Percentiles rank a stretch among this genome's conserved stretches.
phyloP scores from a whole-genome alignment of 2,797 vertebrate genomes.

The Thunnus albacares region DNA sequence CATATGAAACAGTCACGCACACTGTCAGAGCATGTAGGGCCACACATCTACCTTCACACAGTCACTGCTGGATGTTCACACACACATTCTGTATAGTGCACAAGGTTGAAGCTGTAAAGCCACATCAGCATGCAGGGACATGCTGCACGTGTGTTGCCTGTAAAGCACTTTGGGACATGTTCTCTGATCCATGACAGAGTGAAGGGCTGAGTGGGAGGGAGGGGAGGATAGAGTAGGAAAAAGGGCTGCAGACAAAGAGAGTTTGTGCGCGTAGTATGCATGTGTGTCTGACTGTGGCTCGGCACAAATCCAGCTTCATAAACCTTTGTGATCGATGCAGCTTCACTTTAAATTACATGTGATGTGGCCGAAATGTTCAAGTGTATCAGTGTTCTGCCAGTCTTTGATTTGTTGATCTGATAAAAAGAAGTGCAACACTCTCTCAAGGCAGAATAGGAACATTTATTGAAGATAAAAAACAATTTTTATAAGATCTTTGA shows the following conservation, averaged over 20 bases:
- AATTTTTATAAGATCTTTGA: not conserved
- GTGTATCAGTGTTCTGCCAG: not conserved
- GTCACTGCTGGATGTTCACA: constrained; percentile 5
- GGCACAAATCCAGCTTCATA: constrained; percentile 34
- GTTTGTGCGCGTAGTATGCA: constrained; percentile 28
- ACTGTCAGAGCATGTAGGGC: constrained; percentile 29
- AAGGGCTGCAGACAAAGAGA: constrained; percentile 57
- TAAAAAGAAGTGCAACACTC: not conserved
- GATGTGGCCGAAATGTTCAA: constrained; percentile 42
- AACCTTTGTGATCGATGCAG: constrained; percentile 44
- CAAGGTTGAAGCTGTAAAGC: constrained; percentile 68
- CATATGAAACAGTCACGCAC: constrained; percentile 42
- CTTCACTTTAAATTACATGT: constrained; percentile 47
- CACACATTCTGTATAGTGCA: constrained; percentile 39
- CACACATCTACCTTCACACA: constrained; percentile 35
- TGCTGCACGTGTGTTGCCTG: constrained; percentile 76
- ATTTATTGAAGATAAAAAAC: not conserved
- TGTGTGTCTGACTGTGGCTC: constrained; percentile 17
- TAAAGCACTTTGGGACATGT: constrained; percentile 78
- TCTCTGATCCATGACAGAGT: constrained; percentile 82
- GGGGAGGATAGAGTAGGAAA: constrained; percentile 19
- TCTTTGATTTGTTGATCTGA: constrained; percentile 16
- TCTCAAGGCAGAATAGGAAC: not conserved
- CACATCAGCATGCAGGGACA: constrained; percentile 73
- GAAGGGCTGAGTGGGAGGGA: constrained; percentile 55